Conservation (phyloP, 2,888 invertebrate species). For the Ashinkailepas kermadecensis region DNA sequence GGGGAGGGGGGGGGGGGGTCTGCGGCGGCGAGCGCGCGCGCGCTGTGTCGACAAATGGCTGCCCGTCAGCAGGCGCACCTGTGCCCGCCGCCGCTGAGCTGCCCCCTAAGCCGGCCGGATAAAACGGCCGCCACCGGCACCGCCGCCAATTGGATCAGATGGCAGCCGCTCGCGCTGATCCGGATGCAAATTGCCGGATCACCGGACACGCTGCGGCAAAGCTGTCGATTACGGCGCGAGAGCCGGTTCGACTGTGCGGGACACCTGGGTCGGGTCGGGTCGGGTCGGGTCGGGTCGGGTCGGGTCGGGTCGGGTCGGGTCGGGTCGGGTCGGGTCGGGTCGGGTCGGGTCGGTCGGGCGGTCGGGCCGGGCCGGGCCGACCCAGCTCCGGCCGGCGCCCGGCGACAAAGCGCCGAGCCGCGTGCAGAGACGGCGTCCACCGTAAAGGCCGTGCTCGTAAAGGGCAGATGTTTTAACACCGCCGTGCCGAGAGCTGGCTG, state of each 20-base stretch:
- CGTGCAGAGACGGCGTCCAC: background rate
- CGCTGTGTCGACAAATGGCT: background rate
- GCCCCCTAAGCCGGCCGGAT: conserved; percentile 9
- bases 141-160: conserved; percentile 13
- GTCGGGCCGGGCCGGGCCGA: background rate
- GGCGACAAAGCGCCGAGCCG: background rate
- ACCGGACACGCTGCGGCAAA: background rate
- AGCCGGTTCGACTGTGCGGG: background rate
- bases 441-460: background rate
- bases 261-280: too few relatives aligned
- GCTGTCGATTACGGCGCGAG: conserved; percentile 3
- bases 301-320: too few relatives aligned
- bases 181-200: conserved; percentile 20
- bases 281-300: too few relatives aligned
- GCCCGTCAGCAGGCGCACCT: background rate
- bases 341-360: background rate
- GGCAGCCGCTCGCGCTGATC: background rate
- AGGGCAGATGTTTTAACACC: background rate
- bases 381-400: background rate
- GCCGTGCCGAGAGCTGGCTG: background rate
- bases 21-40: background rate
- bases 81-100: background rate
- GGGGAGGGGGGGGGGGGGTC: background rate
- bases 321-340: too few relatives aligned
- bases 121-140: background rate